Base-by-base conservation (phyloP, 2,113 vertebrate species). In the Electrona antarctica region DNA sequence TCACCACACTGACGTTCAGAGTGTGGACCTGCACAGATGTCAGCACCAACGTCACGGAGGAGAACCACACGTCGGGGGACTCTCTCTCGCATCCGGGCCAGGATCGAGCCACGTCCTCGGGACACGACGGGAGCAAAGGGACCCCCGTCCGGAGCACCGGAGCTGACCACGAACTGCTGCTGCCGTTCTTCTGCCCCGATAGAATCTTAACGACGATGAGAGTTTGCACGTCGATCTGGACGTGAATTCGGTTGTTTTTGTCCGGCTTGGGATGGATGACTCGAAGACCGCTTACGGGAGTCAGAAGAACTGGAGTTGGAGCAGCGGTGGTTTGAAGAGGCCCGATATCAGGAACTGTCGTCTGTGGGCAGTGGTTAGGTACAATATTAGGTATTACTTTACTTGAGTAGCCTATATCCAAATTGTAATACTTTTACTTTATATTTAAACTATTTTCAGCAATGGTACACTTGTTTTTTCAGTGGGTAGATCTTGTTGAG, bases 121-220 rank as follows among this genome's bases (percentile, higher is more conserved):
- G 92, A 62, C 94, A 95, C 2, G 79, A 80, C 1, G 65, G 71
- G 7, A 78, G 58, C 56, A 95, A 94, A 0, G 48, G 78, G 7
- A 92, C 76, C 28, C 80, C 88, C 0, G 68, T 82, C 28, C 74
- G 88, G 8, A 78, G 86, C 60, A 93, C 86, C 0, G 91, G 91
- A 1, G 78, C 84, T 1, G 90, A 93, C 94, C 93, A 94, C 13
- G 86, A 86, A 51, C 92, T 93, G 2, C 46, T 82, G 88, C 87
- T 4, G 21, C 21, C 21, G 21, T 21, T 21, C 21, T 78, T 84
- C 12, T 74, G 68, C 28, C 90, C 90, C 59, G 85, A 88, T 8
- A 69, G 33, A 10, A 88, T 83, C 72, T 83, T 91, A 68, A 93
- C 67, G 8, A 94, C 84, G 12, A 93, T 73, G 4, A 91, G 41